These are phyloP conservation scores for Agrochola litura DNA, from an alignment of 2,888 invertebrate genomes.

Conservation along the genomic window DNA sequence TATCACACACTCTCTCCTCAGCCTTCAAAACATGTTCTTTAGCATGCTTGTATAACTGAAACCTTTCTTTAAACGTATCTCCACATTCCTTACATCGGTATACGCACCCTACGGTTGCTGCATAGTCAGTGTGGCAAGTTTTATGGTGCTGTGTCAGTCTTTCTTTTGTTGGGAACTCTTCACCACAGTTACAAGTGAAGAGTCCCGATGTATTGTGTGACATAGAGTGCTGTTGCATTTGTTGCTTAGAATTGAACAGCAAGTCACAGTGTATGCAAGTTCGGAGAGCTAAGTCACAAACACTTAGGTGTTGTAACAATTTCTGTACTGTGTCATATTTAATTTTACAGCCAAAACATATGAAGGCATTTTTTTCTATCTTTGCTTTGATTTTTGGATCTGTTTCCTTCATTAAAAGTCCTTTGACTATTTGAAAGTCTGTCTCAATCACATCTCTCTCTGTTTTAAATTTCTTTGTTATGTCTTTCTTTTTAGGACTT, in stretches of 20 bases:
- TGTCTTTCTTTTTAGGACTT: constrained; percentile 82
- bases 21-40: constrained; percentile 81
- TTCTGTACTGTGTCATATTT: constrained; percentile 79
- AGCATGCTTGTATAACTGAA: constrained; percentile 83
- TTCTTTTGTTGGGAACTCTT: constrained; percentile 78
- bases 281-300: constrained; percentile 81
- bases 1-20: constrained; percentile 80
- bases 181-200: constrained; percentile 80
- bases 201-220: constrained; percentile 72
- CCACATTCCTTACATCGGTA: constrained; percentile 86
- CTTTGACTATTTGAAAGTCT: constrained; percentile 83
- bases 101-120: constrained; percentile 75
- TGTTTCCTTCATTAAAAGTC: constrained; percentile 78
- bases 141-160: constrained; percentile 79
- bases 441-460: constrained; percentile 85
- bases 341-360: constrained; percentile 84
- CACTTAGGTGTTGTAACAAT: constrained; percentile 82
- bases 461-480: constrained; percentile 71
- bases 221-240: constrained; percentile 82
- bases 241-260: constrained; percentile 83
- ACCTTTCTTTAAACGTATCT: constrained; percentile 80
- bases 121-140: constrained; percentile 78
- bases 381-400: constrained; percentile 73
- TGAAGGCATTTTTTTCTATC: constrained; percentile 69
- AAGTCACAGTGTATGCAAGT: constrained; percentile 83